These are phyloP conservation scores for Harmothoe impar DNA, from an alignment of 2,888 invertebrate species.

Conservation along the genomic window DNA sequence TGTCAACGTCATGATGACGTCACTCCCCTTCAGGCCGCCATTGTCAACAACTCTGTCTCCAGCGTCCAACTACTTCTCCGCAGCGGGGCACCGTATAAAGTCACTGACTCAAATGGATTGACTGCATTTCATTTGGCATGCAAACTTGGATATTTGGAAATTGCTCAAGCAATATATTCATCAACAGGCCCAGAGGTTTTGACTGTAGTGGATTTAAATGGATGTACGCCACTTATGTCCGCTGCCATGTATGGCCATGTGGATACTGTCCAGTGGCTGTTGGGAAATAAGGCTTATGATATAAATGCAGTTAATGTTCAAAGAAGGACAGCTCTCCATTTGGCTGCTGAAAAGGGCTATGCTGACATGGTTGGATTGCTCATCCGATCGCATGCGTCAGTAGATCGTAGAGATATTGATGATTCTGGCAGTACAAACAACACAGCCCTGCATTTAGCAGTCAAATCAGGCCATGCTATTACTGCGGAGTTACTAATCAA, in stretches of 20 bases:
- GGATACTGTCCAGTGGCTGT: background rate
- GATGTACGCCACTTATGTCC: background rate
- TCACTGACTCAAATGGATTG: background rate
- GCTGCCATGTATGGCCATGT: background rate
- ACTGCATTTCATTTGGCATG: background rate
- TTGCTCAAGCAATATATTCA: background rate
- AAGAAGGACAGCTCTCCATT: background rate
- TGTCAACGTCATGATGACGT: background rate
- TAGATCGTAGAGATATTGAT: background rate
- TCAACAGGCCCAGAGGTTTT: background rate
- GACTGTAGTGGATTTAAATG: background rate
- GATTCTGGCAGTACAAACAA: background rate
- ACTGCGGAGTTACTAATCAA: background rate
- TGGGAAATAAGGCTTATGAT: background rate
- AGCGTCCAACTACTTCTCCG: background rate
- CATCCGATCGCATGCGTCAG: background rate
- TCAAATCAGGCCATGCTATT: background rate
- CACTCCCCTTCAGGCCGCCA: background rate
- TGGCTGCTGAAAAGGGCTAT: slow-evolving; percentile 21
- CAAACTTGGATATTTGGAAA: slow-evolving; percentile 7
- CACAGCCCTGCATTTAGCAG: slow-evolving; percentile 1
- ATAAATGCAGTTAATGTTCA: background rate
- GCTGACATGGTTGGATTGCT: background rate
- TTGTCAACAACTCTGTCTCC: background rate
- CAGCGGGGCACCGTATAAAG: background rate